phyloP scores from a whole-genome alignment of 2,113 vertebrate genomes.

The Zosterops pallidus region DNA sequence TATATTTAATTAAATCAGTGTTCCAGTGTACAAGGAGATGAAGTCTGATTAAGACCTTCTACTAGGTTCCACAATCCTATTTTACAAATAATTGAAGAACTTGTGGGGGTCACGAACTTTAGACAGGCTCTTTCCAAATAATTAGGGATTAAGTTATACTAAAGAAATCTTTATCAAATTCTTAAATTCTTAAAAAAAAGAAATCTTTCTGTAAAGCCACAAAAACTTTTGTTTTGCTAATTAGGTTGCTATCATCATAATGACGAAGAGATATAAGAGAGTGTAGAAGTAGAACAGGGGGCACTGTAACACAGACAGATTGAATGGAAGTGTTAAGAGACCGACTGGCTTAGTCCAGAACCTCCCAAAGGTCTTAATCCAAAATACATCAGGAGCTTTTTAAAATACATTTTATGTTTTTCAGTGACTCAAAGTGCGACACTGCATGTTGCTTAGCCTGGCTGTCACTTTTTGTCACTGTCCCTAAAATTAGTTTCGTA shows the following conservation, averaged over 20 bases:
- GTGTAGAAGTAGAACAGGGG: not conserved
- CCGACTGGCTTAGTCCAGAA: not conserved
- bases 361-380: not conserved
- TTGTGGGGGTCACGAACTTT: not conserved
- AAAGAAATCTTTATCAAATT: not conserved
- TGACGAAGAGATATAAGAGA: not conserved
- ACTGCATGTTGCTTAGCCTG: rapidly evolving
- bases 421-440: not conserved
- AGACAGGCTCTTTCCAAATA: not conserved
- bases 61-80: not conserved
- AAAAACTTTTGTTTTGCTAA: not conserved
- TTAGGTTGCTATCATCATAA: not conserved
- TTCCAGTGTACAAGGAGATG: not conserved
- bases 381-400: not conserved
- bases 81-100: conserved; percentile 24
- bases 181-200: too few relatives aligned
- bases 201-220: not conserved
- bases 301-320: not conserved
- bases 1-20: not conserved
- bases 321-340: not conserved
- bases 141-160: not conserved
- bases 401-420: not conserved
- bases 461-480: not conserved
- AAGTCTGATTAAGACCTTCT: not conserved
- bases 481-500: not conserved